Evolutionary conservation across 2,797 vertebrate species (phyloP).

Genomic region (Neosilurus hyrtlii): DNA sequence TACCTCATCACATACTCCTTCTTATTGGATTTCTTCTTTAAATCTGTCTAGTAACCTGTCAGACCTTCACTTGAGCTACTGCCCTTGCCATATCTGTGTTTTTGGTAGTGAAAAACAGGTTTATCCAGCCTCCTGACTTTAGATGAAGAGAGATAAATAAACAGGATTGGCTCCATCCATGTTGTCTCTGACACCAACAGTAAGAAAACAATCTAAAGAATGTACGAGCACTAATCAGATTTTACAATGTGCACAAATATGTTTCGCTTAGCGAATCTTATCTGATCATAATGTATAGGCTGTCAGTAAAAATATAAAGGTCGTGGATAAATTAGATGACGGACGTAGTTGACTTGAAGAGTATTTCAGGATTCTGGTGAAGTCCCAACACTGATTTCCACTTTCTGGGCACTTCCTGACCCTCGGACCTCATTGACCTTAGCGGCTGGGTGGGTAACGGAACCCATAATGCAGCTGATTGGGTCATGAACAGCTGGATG

Average conservation of each 20-base stretch:
- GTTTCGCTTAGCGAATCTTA: background rate
- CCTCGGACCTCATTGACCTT: background rate
- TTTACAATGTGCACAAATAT: background rate
- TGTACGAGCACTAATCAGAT: slow-evolving; percentile 27
- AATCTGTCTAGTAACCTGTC: slow-evolving; percentile 34
- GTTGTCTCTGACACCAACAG: slow-evolving; percentile 34
- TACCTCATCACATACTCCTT: background rate
- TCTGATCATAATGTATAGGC: background rate
- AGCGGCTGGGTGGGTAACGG: slow-evolving; percentile 89
- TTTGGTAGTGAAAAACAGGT: slow-evolving; percentile 59
- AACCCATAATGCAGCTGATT: slow-evolving; percentile 99
- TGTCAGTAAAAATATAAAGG: background rate
- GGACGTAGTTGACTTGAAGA: background rate
- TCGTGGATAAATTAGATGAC: background rate
- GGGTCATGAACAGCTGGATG: slow-evolving; percentile 84
- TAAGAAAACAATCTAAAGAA: slow-evolving; percentile 37
- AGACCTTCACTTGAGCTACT: slow-evolving; percentile 23
- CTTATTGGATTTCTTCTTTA: slow-evolving; percentile 7
- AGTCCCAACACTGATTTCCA: background rate
- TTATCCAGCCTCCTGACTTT: slow-evolving; percentile 56
- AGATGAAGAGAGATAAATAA: slow-evolving; percentile 57
- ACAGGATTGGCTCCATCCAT: slow-evolving; percentile 46
- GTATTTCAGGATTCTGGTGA: background rate
- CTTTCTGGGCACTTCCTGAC: background rate
- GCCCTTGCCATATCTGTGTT: slow-evolving; percentile 2